Conservation (phyloP, 2,888 invertebrate genomes). For the Branchipolynoe longqiensis region DNA sequence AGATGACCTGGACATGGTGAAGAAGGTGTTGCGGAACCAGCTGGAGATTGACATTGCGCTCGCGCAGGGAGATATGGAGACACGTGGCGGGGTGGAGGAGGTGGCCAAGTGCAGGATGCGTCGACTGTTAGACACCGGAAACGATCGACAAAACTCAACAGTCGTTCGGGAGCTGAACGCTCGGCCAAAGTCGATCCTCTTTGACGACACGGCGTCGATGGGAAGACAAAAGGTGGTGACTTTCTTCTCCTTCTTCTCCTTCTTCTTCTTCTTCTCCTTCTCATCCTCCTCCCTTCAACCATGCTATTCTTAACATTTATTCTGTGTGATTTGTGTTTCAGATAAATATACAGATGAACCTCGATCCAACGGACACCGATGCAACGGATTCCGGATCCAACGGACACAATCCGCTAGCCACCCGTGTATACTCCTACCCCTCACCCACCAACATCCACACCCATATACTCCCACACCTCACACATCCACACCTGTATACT, state of each 20-base stretch:
- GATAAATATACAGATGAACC: background rate
- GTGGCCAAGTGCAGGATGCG: background rate
- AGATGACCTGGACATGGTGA: slow-evolving; percentile 33
- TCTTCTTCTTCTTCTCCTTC: background rate
- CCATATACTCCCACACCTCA: too few relatives aligned
- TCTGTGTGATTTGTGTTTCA: background rate
- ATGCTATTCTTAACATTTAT: background rate
- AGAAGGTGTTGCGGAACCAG: slow-evolving; percentile 36
- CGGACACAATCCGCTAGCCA: too few relatives aligned
- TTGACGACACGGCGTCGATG: slow-evolving; percentile 24
- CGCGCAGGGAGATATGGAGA: background rate
- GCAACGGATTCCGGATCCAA: too few relatives aligned
- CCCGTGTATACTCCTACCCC: too few relatives aligned
- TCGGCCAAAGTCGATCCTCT: slow-evolving; percentile 59
- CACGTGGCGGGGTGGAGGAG: background rate
- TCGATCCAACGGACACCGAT: too few relatives aligned
- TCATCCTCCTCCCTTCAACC: background rate
- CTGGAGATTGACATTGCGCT: slow-evolving; percentile 46
- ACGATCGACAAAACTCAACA: slow-evolving; percentile 56
- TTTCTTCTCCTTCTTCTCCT: background rate
- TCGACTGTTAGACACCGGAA: slow-evolving; percentile 57
- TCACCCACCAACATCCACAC: too few relatives aligned
- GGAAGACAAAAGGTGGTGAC: slow-evolving; percentile 6
- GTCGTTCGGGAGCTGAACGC: slow-evolving; percentile 37
- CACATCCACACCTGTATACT: too few relatives aligned